A percentile compares a stretch with the other conserved stretches of the same genome.
Evolutionary conservation across 2,797 vertebrate genomes (phyloP).

Genomic region (Phataginus tetradactyla): DNA sequence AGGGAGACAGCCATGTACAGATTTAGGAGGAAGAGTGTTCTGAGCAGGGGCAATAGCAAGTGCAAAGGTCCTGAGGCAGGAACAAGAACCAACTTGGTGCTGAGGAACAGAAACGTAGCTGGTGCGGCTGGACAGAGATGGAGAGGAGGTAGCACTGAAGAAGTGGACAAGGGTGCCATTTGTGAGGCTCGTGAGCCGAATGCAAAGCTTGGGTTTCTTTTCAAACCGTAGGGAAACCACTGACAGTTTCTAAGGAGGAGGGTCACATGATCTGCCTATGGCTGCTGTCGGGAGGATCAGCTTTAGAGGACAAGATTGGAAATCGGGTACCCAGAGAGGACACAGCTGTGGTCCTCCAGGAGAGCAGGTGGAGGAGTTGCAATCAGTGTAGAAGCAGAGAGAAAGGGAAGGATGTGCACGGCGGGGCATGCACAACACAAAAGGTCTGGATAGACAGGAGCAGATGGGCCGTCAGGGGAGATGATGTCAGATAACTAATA

Average conservation of each 20-base stretch:
- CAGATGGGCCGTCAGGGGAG: not conserved
- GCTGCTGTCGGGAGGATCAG: not conserved
- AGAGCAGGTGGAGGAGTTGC: not conserved
- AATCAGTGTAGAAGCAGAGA: not conserved
- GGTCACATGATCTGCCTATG: not conserved
- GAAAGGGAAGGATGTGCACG: not conserved
- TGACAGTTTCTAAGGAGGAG: not conserved
- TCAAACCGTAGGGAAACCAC: not conserved
- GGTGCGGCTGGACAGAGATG: not conserved
- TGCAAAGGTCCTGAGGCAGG: constrained; percentile 1
- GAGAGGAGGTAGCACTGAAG: not conserved
- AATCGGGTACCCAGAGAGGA: not conserved
- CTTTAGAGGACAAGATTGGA: not conserved
- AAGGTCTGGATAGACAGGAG: not conserved
- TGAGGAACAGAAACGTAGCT: not conserved
- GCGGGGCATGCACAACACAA: not conserved
- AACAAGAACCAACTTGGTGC: not conserved
- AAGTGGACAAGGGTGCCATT: not conserved
- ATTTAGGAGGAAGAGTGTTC: not conserved
- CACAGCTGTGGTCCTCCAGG: not conserved
- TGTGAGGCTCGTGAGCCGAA: not conserved
- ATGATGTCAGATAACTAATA: not conserved
- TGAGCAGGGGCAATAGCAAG: not conserved
- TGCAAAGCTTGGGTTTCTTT: not conserved
- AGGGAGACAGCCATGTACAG: not conserved